Base-by-base conservation (phyloP, 1,140 invertebrate species). In the Drosophila murphyi region DNA sequence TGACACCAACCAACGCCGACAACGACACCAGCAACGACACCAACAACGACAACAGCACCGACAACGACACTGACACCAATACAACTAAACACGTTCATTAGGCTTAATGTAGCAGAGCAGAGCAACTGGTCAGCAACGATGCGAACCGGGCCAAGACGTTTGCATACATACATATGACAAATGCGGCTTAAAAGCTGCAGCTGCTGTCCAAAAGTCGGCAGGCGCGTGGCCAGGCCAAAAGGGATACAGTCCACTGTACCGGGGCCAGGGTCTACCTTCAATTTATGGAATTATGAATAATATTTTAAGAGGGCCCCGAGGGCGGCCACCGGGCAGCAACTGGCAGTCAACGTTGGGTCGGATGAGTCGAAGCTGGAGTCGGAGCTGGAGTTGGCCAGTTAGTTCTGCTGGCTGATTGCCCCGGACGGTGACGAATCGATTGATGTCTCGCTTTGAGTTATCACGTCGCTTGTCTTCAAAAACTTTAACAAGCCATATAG, bases 231-330 rank as follows among this genome's bases (percentile, higher is more conserved):
- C 68, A 39, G 63, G 5, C 28, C 10, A 3, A 43, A 55, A 55
- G 56, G 55, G 56, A 52, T 60, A 56, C 64, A 35, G 10, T 20
- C 20, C 20, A 20, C 20, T 1, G 20, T 20, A n/a, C 34, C 7
- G 12, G 31, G 63, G 56, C 55, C 35, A 48, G 60, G 69, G 65
- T 47, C 78, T 37, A 63, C 63, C 76, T 88, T 88, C 73, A 87
- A 87, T 87, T 87, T 88, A 87, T 87, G 82, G 82, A 87, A 87
- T 87, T 87, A 88, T 88, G 82, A 87, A 87, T 87, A 87, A 87
- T 87, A 88, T 87, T 83, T 87, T 80, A 88, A 88, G 80, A 82
- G 68, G 72, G 64, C 82, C 82, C 74, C 64, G 69, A 77, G 74
- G 78, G 73, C 73, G 82, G 77, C 77, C 81, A 78, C 78, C 75